A percentile compares a stretch with the other conserved stretches of the same genome.
Conservation (phyloP, 2,888 invertebrate genomes). For the Alloscopus bannaensis region DNA sequence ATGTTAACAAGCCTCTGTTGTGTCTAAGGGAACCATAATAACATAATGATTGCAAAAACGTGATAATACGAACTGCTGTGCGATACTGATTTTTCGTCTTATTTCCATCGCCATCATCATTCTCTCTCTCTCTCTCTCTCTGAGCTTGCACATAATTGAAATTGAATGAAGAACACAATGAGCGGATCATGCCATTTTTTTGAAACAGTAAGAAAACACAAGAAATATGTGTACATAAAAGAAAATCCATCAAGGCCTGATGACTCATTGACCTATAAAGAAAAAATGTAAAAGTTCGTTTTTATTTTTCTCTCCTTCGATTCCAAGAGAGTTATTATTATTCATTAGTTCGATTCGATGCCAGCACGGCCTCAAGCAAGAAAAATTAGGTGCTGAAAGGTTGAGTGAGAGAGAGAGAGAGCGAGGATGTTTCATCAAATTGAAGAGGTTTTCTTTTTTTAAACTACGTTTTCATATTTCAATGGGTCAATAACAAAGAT, state of each 20-base stretch:
- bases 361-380: too few species aligned
- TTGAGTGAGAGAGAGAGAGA: too few species aligned
- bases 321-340: neutral
- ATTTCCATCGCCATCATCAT: too few species aligned
- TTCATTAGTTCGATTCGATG: too few species aligned
- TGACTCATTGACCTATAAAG: slow-evolving; percentile 59
- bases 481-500: too few species aligned
- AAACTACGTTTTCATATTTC: too few species aligned
- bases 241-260: slow-evolving; percentile 49
- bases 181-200: slow-evolving; percentile 40
- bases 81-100: slow-evolving; percentile 11
- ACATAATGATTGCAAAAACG: slow-evolving; percentile 48
- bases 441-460: too few species aligned
- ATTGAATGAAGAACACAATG: slow-evolving; percentile 48
- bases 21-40: slow-evolving; percentile 18
- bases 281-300: slow-evolving; percentile 7
- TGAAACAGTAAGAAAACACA: slow-evolving; percentile 48
- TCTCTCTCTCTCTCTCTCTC: too few species aligned
- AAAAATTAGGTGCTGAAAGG: too few species aligned
- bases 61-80: slow-evolving; percentile 36
- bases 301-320: too few species aligned
- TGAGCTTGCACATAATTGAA: slow-evolving; percentile 28
- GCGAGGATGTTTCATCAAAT: too few species aligned
- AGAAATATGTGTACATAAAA: too few species aligned
- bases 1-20: slow-evolving; percentile 21